These are phyloP conservation scores for Heliothis subflexa DNA, from an alignment of 1,140 invertebrate genomes.

Conservation along the genomic window DNA sequence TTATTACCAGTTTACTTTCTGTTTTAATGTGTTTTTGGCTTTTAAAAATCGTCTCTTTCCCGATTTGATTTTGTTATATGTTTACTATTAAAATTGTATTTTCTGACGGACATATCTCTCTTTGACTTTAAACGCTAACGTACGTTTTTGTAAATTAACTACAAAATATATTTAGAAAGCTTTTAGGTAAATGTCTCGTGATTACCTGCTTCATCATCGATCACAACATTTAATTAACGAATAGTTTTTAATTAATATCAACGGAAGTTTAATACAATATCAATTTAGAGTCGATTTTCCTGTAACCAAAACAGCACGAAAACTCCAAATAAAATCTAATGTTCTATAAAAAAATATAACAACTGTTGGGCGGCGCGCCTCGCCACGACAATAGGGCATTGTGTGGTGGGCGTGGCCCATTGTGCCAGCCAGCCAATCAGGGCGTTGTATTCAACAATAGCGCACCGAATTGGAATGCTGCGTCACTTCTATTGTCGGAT, in stretches of 20 bases:
- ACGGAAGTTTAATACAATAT: not conserved
- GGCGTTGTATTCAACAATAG: constrained; percentile 76
- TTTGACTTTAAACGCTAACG: constrained; percentile 24
- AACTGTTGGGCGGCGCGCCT: constrained; percentile 60
- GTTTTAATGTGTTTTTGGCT: constrained; percentile 63
- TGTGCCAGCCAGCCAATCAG: constrained; percentile 75
- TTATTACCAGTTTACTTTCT: constrained; percentile 60
- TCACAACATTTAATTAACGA: too few relatives aligned
- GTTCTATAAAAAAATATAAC: constrained; percentile 42
- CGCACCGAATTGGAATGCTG: constrained; percentile 80
- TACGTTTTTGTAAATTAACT: constrained; percentile 25
- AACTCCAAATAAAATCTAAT: constrained; percentile 26
- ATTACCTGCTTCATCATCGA: not conserved
- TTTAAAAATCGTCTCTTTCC: constrained; percentile 54
- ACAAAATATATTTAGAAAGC: constrained; percentile 27
- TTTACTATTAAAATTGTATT: constrained; percentile 48
- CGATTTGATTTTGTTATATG: constrained; percentile 51
- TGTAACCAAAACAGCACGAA: not conserved
- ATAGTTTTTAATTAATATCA: too few relatives aligned
- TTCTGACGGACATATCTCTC: constrained; percentile 21
- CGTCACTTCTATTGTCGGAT: constrained; percentile 76
- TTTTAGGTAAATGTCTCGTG: not conserved
- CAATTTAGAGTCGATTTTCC: not conserved
- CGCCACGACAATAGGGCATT: constrained; percentile 77
- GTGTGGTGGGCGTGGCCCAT: constrained; percentile 80